Percentiles rank a stretch among this genome's conserved stretches.
Conservation (phyloP, 2,113 vertebrate genomes). For the Stomatorhinus ivindoensis region DNA sequence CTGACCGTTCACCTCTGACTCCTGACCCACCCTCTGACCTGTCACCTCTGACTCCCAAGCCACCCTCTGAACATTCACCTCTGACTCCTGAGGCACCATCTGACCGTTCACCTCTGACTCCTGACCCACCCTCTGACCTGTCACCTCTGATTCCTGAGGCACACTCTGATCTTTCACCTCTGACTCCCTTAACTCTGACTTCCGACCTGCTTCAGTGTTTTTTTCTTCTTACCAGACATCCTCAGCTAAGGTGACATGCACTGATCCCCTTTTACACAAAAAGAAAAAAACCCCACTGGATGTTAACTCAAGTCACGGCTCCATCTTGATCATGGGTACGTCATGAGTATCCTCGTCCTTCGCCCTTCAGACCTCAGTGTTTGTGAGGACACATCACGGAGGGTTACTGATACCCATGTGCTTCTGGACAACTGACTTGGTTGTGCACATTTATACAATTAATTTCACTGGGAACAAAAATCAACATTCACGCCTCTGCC, state of each 20-base stretch:
- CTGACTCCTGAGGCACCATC: not conserved
- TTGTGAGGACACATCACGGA: not conserved
- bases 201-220: conserved; percentile 68
- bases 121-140: conserved; percentile 69
- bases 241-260: not conserved
- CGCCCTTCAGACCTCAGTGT: not conserved
- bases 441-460: no score
- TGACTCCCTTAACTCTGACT: not conserved
- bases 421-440: not conserved
- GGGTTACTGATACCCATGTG: not conserved
- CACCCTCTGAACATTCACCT: not conserved
- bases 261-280: not conserved
- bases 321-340: not conserved
- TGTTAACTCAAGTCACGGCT: not conserved
- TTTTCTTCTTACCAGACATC: not conserved
- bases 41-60: conserved; percentile 42
- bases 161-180: not conserved
- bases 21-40: conserved; percentile 52
- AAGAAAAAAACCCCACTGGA: not conserved
- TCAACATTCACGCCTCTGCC: not conserved
- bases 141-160: conserved; percentile 52
- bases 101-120: not conserved
- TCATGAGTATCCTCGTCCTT: not conserved
- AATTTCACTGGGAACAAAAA: not conserved
- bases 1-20: no score